Conservation (phyloP, 2,797 vertebrate species). For the Bovichtus diacanthus region DNA sequence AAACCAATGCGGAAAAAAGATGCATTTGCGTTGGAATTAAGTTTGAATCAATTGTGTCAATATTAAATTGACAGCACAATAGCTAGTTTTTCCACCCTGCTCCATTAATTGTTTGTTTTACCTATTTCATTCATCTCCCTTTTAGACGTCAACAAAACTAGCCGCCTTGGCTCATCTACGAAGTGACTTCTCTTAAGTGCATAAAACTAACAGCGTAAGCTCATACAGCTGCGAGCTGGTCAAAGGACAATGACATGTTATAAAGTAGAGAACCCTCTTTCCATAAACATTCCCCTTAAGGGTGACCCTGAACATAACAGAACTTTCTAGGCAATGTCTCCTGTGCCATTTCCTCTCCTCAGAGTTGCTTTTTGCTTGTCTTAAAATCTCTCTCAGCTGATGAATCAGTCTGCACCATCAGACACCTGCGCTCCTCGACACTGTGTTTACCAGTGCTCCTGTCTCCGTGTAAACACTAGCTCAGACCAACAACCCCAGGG, state of each 20-base stretch:
- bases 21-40: background rate
- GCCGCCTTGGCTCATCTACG: background rate
- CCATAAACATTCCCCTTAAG: conserved; percentile 67
- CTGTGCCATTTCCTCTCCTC: conserved; percentile 16
- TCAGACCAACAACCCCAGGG: conserved; percentile 66
- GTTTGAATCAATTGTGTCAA: background rate
- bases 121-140: background rate
- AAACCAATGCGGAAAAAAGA: background rate
- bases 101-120: background rate
- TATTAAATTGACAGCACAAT: background rate
- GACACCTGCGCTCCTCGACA: conserved; percentile 74
- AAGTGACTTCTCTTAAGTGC: conserved; percentile 6
- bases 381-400: conserved; percentile 53
- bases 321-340: conserved; percentile 33
- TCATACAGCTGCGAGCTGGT: conserved; percentile 21
- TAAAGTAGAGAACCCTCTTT: conserved; percentile 16
- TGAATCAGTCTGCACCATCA: conserved; percentile 63
- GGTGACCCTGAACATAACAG: conserved; percentile 40
- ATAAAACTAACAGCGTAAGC: conserved; percentile 24
- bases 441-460: conserved; percentile 69
- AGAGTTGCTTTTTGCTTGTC: conserved; percentile 33
- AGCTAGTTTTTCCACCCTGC: background rate
- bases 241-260: conserved; percentile 30
- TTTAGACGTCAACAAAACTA: background rate
- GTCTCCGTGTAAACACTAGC: conserved; percentile 73